Base-by-base conservation (phyloP, 2,113 vertebrate genomes). In the Sardina pilchardus region DNA sequence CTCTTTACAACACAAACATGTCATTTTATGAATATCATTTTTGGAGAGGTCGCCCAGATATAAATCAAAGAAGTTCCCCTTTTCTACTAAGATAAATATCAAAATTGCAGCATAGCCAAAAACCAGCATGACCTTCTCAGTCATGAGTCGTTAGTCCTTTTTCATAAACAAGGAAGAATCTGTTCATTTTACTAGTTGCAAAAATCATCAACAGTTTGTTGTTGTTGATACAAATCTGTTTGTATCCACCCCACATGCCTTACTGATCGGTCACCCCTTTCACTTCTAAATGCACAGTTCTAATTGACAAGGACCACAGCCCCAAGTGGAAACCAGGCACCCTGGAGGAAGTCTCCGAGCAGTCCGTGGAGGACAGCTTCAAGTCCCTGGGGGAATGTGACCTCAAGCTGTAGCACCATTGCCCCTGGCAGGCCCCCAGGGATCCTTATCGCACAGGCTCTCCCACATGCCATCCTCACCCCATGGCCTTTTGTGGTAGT, bases 261-360 rank as follows among this genome's bases (percentile, higher is more conserved):
- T 17, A 71, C 17, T 82, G 45, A 50, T 43, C 50, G 6, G 67
- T 34, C 48, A 34, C 24, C 71, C 4, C 39, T 36, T 30, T 12
- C 5, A 45, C 26, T 82, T 21, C 10, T 83, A 45, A 21, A 59
- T 86, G 10, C 88, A 5, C 93, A 99, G 98, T 98, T 89, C 91
- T 99, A 87, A 94, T 98, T 56, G 98, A 99, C 93, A 98, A 94
- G 93, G 97, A 99, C 94, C 97, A 97, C 4, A 95, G 86, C 84
- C 97, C 97, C 34, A 95, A 91, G 89, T 99, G 98, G 98, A 97
- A 94, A 71, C 98, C 98, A 14, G 89, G 95, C 16, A 39, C 92
- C 0, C 92, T 97, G 81, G 95, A 96, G 90, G 96, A 96, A 75
- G 95, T 99, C 85, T 95, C 96, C 0, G 95, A 97, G 19, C 93